Evolutionary conservation across 2,113 vertebrate genomes (phyloP).

Genomic region (Thymallus thymallus): DNA sequence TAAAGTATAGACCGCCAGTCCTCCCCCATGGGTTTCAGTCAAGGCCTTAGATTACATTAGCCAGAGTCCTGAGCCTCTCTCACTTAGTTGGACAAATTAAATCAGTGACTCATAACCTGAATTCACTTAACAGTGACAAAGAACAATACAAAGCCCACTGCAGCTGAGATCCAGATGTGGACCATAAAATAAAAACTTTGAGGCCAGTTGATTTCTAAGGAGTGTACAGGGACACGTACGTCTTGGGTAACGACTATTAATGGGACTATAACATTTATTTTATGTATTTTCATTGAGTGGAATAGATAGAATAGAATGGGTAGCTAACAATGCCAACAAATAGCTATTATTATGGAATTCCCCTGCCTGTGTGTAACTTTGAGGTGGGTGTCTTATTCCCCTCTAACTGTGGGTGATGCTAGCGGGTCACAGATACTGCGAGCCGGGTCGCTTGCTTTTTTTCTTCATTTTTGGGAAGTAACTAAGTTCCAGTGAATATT

Average conservation of each 20-base stretch:
- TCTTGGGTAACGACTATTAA: neutral
- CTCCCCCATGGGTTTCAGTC: slow-evolving; percentile 8
- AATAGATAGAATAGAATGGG: neutral
- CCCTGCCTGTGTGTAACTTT: too few relatives aligned
- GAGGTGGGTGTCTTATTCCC: too few relatives aligned
- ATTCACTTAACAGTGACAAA: slow-evolving; percentile 19
- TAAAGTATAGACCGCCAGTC: neutral
- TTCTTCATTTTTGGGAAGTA: neutral
- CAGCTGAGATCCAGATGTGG: slow-evolving; percentile 41
- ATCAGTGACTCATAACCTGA: slow-evolving; percentile 26
- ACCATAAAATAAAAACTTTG: slow-evolving; percentile 14
- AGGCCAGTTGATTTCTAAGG: slow-evolving; percentile 19
- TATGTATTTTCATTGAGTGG: too few relatives aligned
- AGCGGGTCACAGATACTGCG: too few relatives aligned
- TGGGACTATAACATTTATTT: neutral
- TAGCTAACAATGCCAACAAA: neutral
- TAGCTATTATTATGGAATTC: neutral
- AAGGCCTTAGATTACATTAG: slow-evolving; percentile 10
- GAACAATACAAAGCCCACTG: slow-evolving; percentile 2
- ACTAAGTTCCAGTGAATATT: neutral
- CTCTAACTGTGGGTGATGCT: too few relatives aligned
- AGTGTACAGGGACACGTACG: slow-evolving; percentile 1
- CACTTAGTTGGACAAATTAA: slow-evolving; percentile 23
- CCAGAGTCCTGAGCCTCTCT: neutral
- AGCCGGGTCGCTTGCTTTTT: neutral